phyloP scores from a whole-genome alignment of 2,113 vertebrate genomes.

The Dipodomys merriami region DNA sequence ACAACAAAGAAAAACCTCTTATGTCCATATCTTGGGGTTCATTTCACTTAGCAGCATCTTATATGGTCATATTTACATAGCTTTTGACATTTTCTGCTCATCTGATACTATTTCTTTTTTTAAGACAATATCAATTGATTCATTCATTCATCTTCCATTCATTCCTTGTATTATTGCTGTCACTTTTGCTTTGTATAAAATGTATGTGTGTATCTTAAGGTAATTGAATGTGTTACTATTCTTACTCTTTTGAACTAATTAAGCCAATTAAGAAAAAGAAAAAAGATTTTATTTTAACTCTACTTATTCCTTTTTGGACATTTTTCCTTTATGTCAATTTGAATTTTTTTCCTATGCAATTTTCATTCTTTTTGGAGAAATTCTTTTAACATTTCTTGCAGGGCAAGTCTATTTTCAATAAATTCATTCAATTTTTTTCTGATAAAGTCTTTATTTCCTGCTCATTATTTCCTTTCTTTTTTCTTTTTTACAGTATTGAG shows the following conservation, averaged over 20 bases:
- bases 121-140: not conserved
- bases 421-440: not conserved
- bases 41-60: no score
- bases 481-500: no score
- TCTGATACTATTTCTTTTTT: not conserved
- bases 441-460: not conserved
- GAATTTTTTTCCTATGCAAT: not conserved
- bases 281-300: not conserved
- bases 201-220: not conserved
- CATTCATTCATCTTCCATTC: not conserved
- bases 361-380: not conserved
- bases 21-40: no score
- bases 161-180: not conserved
- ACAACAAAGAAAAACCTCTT: no score
- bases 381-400: not conserved
- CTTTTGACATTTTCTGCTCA: no score
- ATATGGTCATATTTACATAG: no score
- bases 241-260: slow-evolving; percentile 4
- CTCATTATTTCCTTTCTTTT: no score
- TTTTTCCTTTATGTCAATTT: not conserved
- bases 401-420: not conserved
- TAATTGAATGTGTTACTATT: not conserved
- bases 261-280: not conserved
- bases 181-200: not conserved
- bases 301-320: not conserved